Base-by-base conservation (phyloP, 37 sponge, comb jelly and placozoan species). In the Trichoplax adhaerens region DNA sequence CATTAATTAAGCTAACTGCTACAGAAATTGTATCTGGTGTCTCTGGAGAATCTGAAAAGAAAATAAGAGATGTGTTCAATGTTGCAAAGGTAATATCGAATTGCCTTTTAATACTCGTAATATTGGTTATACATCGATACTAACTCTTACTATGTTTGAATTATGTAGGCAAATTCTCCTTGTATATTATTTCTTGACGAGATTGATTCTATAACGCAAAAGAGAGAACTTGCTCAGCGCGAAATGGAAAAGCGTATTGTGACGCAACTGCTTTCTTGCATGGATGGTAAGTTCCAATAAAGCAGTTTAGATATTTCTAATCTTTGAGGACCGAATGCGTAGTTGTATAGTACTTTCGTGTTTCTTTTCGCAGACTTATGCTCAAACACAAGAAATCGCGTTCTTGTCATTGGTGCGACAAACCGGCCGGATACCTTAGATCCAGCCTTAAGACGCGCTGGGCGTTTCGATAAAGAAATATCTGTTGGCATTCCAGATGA, bases 171-270 rank as follows among this genome's bases (percentile, higher is more conserved):
- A 7, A 53, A 58, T 48, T 82, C 93, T 3, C 99, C 99, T 0
- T 88, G 87, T 76, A 67, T 97, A 46, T 68, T 97, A 67, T 92
- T 97, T 68, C 72, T 97, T 7, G 99, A 97, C 80, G 94, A 97
- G 74, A 82, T 97, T 3, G 99, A 97, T 51, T 85, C 93, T 58
- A 97, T 97, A 52, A 80, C 84, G 62, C 93, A 83, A 4, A 91
- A 92, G 79, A 81, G 93, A 69, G 93, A 97, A 70, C 82, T 81
- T 0, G 85, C 87, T 52, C 81, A 81, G 57, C 81, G 84, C n/a
- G 93, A 97, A 54, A 97, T 97, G 99, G 99, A 97, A 75, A 71
- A 76, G 58, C 77, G 99, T 71, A 86, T 97, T 58, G 99, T 97
- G 3, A 69, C 93, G 5, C 99, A 97, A 71, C 83, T 97, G 0